A percentile compares a stretch with the other conserved stretches of the same genome.
These are phyloP conservation scores for Rhincodon typus DNA, from an alignment of 2,797 vertebrate genomes.

Conservation along the genomic window DNA sequence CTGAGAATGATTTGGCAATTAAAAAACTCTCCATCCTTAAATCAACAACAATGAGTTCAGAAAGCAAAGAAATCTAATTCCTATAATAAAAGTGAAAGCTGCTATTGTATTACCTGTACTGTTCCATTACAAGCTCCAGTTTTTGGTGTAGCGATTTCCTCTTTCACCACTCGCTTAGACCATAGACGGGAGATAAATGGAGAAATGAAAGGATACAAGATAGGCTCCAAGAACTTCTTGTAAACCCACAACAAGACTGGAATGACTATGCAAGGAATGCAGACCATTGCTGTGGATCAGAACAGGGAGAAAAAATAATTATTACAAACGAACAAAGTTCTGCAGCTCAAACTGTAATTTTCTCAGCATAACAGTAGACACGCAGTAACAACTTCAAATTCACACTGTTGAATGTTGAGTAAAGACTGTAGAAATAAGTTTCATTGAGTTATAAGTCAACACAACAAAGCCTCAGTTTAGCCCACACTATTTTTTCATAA, in stretches of 20 bases:
- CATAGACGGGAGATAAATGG: conserved; percentile 73
- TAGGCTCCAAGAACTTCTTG: conserved; percentile 88
- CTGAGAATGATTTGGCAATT: neutral
- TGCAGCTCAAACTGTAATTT: neutral
- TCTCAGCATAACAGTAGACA: no score
- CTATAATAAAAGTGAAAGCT: neutral
- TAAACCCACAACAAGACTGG: conserved; percentile 91
- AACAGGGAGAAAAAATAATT: neutral
- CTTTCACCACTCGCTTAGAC: conserved; percentile 64
- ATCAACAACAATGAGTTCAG: no score
- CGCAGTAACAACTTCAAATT: neutral
- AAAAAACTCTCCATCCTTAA: neutral
- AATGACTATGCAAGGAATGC: conserved; percentile 94
- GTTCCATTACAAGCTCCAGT: conserved; percentile 47
- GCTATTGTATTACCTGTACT: conserved; percentile 49
- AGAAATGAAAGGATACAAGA: conserved; percentile 77
- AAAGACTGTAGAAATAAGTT: neutral
- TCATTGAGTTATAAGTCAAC: neutral
- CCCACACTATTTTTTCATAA: neutral
- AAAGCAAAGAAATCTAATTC: neutral
- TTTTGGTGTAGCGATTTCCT: conserved; percentile 45
- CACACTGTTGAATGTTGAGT: neutral
- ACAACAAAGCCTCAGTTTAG: neutral
- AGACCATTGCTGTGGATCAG: conserved; percentile 69
- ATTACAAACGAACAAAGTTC: neutral